phyloP scores from a whole-genome alignment of 1,140 invertebrate species.

The Cyrtorhinus lividipennis region DNA sequence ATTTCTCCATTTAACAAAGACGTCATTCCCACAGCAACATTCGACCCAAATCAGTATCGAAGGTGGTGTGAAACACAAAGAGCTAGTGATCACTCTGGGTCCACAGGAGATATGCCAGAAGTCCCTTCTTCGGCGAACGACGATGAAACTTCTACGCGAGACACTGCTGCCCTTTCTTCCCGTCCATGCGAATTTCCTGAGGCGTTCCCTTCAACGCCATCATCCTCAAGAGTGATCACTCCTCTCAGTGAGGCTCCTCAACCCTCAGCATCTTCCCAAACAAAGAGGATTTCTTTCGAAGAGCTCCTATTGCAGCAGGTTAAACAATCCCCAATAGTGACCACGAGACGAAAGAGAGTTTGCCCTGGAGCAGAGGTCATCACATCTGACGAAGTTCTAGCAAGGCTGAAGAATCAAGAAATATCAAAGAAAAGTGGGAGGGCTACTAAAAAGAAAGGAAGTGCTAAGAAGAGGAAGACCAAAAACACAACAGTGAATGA shows the following conservation, averaged over 20 bases:
- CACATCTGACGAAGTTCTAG: neutral
- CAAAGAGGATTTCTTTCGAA: too few relatives aligned
- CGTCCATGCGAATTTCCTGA: too few relatives aligned
- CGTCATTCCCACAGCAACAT: neutral
- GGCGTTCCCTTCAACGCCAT: too few relatives aligned
- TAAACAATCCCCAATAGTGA: neutral
- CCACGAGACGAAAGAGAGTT: neutral
- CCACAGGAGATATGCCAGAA: too few relatives aligned
- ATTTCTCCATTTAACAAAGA: neutral
- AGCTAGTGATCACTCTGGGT: too few relatives aligned
- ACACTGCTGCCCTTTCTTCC: too few relatives aligned
- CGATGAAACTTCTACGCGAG: too few relatives aligned
- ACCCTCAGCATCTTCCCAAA: too few relatives aligned
- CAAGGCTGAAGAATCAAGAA: too few relatives aligned
- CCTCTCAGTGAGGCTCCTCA: too few relatives aligned
- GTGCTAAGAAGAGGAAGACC: neutral
- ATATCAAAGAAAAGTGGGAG: neutral
- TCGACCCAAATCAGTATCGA: neutral
- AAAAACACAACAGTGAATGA: neutral
- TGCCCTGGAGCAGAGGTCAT: neutral
- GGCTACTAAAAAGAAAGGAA: neutral
- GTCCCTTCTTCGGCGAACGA: too few relatives aligned
- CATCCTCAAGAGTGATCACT: too few relatives aligned
- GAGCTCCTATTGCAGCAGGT: neutral
- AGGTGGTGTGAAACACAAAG: neutral